A percentile compares a stretch with the other conserved stretches of the same genome.
Evolutionary conservation across 2,113 vertebrate species (phyloP).

Genomic region (Manacus vitellinus): DNA sequence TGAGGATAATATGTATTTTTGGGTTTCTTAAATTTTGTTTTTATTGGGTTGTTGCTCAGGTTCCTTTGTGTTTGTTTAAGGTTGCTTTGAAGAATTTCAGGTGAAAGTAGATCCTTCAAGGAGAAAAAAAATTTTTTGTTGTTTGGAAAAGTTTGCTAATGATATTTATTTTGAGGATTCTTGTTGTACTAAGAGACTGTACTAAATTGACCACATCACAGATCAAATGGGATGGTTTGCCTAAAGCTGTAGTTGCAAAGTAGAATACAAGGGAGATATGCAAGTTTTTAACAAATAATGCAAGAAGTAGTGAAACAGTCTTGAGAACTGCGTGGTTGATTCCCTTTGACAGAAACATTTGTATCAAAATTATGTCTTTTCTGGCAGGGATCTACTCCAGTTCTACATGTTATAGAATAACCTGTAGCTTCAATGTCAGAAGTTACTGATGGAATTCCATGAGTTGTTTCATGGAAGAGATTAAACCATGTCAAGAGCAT

Average conservation of each 20-base stretch:
- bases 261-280: not conserved
- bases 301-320: not conserved
- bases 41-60: not conserved
- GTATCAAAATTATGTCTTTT: not conserved
- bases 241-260: not conserved
- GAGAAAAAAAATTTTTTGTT: not conserved
- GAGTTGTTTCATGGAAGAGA: not conserved
- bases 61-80: not conserved
- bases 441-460: fast-evolving
- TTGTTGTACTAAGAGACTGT: not conserved
- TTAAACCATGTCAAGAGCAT: not conserved
- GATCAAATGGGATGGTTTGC: not conserved
- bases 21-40: not conserved
- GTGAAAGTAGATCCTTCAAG: not conserved
- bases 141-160: not conserved
- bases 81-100: not conserved
- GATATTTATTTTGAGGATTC: not conserved
- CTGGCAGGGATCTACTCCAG: not conserved
- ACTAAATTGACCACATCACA: not conserved
- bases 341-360: not conserved
- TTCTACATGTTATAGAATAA: not conserved
- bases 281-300: not conserved
- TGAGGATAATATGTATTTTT: not conserved
- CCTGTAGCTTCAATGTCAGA: not conserved
- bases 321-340: not conserved